phyloP scores from a whole-genome alignment of 2,888 invertebrate species.

The Dichetophora obliterata region DNA sequence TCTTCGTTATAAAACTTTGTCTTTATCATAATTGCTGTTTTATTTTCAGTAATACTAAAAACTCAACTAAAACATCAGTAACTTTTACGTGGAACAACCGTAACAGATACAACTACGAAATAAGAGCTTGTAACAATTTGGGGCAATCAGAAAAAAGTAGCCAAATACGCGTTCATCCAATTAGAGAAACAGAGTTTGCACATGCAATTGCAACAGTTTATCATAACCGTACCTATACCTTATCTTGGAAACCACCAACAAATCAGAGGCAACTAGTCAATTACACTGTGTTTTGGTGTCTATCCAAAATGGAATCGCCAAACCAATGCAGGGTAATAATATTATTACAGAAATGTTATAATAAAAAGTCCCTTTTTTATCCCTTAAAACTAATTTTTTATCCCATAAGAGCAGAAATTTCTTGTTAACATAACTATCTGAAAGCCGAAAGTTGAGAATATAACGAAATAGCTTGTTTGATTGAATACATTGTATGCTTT shows the following conservation, averaged over 20 bases:
- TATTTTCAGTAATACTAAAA: constrained; percentile 36
- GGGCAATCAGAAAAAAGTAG: constrained; percentile 45
- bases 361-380: too few species aligned
- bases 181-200: constrained; percentile 55
- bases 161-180: constrained; percentile 44
- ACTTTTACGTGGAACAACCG: constrained; percentile 43
- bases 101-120: constrained; percentile 26
- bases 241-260: constrained; percentile 78
- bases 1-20: not conserved
- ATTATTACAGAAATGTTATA: not conserved
- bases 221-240: constrained; percentile 77
- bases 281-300: constrained; percentile 86
- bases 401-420: too few species aligned
- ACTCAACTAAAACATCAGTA: constrained; percentile 42
- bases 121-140: constrained; percentile 48
- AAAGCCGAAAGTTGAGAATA: too few species aligned
- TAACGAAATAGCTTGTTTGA: too few species aligned
- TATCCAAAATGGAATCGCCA: constrained; percentile 72
- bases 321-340: constrained; percentile 72
- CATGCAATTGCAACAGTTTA: constrained; percentile 79
- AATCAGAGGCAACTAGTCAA: constrained; percentile 70
- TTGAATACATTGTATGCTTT: too few species aligned
- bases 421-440: too few species aligned
- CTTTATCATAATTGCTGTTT: constrained; percentile 24
- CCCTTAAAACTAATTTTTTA: too few species aligned